Base-by-base conservation (phyloP, 1,140 invertebrate species). In the Homarus americanus region DNA sequence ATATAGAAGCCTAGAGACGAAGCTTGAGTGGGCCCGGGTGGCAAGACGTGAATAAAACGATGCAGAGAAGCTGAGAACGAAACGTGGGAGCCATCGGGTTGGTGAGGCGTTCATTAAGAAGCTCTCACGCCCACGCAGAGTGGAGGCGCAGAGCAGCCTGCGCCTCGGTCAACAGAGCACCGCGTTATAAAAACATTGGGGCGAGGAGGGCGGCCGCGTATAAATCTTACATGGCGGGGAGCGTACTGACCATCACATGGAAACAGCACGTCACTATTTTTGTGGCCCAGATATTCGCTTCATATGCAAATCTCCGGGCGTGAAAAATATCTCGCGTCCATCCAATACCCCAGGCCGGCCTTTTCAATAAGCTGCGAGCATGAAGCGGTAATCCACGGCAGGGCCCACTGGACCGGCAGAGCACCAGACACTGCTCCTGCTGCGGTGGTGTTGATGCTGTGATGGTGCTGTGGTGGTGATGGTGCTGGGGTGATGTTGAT, bases 281-380 rank as follows among this genome's bases (percentile, higher is more conserved):
- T 90, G 87, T 82, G 87, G 79, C 69, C 87, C 87, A 90, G 87
- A 90, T 90, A 90, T 90, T 90, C 87, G 87, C 87, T 90, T 90
- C 87, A 90, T 90, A 90, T 90, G 87, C 87, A 90, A 90, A 90
- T 90, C 87, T 90, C 87, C 49, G 79, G 78, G 79, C 87, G 87
- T 90, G 87, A 90, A 90, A 90, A 90, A 90, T 90, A 90, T 90
- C 87, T 82, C 79, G 87, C 87, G 87, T 90, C 87, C 87, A 90
- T 90, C 87, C 87, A 90, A 90, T 90, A 90, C 87, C 87, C 87
- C 63, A 58, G 87, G 80, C 87, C 87, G 87, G 87, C 87, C 87
- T 90, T 90, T 90, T 90, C 87, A 90, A 90, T 90, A 90, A 90
- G 87, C 87, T 66, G 78, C 41, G 69, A 90, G 87, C 87, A 90